Evolutionary conservation across 1,140 invertebrate genomes (phyloP), one percentile per base, ranked within the genome.

Genomic region (Brachionus calyciflorus): DNA sequence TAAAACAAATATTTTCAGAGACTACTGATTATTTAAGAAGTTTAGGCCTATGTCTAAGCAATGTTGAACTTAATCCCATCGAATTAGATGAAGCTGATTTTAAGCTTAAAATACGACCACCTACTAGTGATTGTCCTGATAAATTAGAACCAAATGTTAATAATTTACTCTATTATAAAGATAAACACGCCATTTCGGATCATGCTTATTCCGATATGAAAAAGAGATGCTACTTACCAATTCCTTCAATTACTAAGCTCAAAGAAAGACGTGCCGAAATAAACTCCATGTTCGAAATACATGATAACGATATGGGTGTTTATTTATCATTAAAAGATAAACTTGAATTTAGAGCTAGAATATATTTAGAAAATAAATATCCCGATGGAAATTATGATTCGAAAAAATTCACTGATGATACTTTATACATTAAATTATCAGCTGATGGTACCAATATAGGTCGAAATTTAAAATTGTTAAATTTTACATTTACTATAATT

Each of bases 401-500:
- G 2, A 19, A n/a, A n/a, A n/a, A 0, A 12, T 48, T 48, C 6
- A 14, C 24, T 0, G 69, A 73, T n/a, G 26, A 30, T 26, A 73
- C 46, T 12, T 4, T 73, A 19, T 46, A 73, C 19, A 73, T 73
- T 7, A 73, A 55, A 30, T 19, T 73, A 40, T 44, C 21, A 0
- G 69, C 69, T 0, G 69, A 73, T 7, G 69, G 69, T 5, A 73
- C 69, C 69, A 73, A 73, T 26, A 73, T 73, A 5, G 69, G 69
- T 37, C 46, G 69, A 73, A 73, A 73, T 55, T 55, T 73, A 3
- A 73, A 73, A 30, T 30, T 73, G 21, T 17, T 73, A 3, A 73
- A 73, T 26, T 73, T 73, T 41, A 73, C 69, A 14, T 73, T 73
- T 40, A 73, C 69, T 19, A 73, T 73, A 21, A 51, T 73, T 26